Percentiles rank a stretch among this genome's conserved stretches.
These are phyloP conservation scores for Probaryconus sp. DNA, from an alignment of 1,140 invertebrate species.

Conservation along the genomic window DNA sequence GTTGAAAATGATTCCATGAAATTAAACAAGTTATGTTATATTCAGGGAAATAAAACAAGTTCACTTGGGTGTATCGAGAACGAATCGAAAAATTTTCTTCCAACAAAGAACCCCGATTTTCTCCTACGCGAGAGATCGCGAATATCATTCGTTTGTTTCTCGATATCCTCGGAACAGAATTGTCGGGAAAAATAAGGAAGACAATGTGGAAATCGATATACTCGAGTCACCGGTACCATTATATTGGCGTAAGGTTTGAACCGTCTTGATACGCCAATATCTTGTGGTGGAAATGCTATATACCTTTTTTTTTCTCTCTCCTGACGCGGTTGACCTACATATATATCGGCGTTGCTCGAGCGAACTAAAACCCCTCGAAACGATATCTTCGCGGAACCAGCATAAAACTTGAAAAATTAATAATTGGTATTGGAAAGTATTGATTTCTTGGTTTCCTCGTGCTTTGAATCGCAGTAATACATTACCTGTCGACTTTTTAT, in stretches of 20 bases:
- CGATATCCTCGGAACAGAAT: neutral
- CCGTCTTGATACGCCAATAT: slow-evolving; percentile 40
- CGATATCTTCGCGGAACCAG: slow-evolving; percentile 38
- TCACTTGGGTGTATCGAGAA: too few relatives aligned
- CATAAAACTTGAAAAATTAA: slow-evolving; percentile 40
- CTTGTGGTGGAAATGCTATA: neutral
- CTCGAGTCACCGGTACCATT: slow-evolving; percentile 41
- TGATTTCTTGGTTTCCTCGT: slow-evolving; percentile 25
- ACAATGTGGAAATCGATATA: slow-evolving; percentile 37
- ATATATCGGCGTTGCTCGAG: slow-evolving; percentile 22
- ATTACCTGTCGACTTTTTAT: neutral
- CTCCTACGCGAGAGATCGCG: too few relatives aligned
- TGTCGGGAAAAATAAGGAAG: slow-evolving; percentile 26
- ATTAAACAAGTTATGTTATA: too few relatives aligned
- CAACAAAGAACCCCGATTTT: too few relatives aligned
- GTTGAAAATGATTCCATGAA: too few relatives aligned
- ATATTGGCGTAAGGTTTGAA: slow-evolving; percentile 34
- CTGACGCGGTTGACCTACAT: slow-evolving; percentile 23
- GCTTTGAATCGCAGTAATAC: slow-evolving; percentile 25
- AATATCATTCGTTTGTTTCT: neutral
- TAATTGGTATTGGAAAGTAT: slow-evolving; percentile 30
- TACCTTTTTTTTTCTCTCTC: slow-evolving; percentile 13
- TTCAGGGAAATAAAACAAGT: too few relatives aligned
- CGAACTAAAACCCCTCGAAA: slow-evolving; percentile 22
- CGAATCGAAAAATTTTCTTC: too few relatives aligned